A percentile compares a stretch with the other conserved stretches of the same genome.
Evolutionary conservation across 2,888 invertebrate species (phyloP).

Genomic region (Cordilura impudica): DNA sequence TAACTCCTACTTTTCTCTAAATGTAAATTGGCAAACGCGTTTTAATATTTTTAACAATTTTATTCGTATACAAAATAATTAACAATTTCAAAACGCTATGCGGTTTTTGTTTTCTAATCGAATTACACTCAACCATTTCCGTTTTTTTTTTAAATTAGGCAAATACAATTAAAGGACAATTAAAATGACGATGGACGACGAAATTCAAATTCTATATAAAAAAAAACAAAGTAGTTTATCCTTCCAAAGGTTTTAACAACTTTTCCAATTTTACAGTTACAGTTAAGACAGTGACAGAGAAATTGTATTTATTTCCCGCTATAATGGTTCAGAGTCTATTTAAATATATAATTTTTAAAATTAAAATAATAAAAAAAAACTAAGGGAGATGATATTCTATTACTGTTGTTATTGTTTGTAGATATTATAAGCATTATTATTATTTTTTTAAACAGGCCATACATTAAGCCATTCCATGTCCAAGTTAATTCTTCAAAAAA

Average conservation of each 20-base stretch:
- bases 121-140: no score
- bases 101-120: neutral
- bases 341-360: conserved; percentile 31
- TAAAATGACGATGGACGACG: conserved; percentile 13
- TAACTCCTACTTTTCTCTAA: neutral
- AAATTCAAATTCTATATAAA: conserved; percentile 16
- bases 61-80: no score
- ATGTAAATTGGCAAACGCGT: neutral
- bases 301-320: conserved; percentile 19
- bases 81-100: no score
- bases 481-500: conserved; percentile 30
- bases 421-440: conserved; percentile 50
- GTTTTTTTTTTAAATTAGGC: neutral
- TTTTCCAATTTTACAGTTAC: conserved; percentile 7
- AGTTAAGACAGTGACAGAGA: conserved; percentile 11
- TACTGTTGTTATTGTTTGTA: conserved; percentile 30
- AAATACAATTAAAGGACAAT: conserved; percentile 2
- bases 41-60: no score
- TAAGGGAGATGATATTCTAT: conserved; percentile 21
- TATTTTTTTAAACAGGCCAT: conserved; percentile 39
- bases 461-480: conserved; percentile 39
- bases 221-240: conserved; percentile 24
- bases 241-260: neutral
- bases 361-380: neutral
- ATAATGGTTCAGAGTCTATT: conserved; percentile 39